Evolutionary conservation across 1,140 invertebrate species (phyloP).

Genomic region (Adelges cooleyi): DNA sequence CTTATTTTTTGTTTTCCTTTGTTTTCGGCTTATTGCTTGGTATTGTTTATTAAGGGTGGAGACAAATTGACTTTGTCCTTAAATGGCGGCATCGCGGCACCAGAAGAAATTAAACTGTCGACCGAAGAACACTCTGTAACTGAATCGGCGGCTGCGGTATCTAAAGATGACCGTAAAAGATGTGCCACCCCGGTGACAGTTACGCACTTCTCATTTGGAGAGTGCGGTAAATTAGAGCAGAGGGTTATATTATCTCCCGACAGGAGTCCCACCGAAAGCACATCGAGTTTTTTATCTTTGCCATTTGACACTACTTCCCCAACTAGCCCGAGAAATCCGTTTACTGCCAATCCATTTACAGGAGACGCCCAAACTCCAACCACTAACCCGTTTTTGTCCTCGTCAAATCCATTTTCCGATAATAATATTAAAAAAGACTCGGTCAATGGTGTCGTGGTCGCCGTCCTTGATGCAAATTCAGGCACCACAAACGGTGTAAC

Average conservation of each 20-base stretch:
- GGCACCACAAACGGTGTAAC: background rate
- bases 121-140: slow-evolving; percentile 26
- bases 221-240: slow-evolving; percentile 42
- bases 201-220: slow-evolving; percentile 44
- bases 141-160: slow-evolving; percentile 29
- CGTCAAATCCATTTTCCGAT: slow-evolving; percentile 42
- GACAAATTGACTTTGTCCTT: slow-evolving; percentile 58
- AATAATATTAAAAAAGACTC: slow-evolving; percentile 37
- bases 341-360: slow-evolving; percentile 32
- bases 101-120: slow-evolving; percentile 13
- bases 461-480: slow-evolving; percentile 33
- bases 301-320: slow-evolving; percentile 27
- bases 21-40: slow-evolving; percentile 22
- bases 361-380: slow-evolving; percentile 22
- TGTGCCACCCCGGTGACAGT: slow-evolving; percentile 43
- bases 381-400: slow-evolving; percentile 44
- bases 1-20: slow-evolving; percentile 34
- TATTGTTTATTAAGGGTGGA: slow-evolving; percentile 47
- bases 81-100: slow-evolving; percentile 30
- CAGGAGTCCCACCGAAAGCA: slow-evolving; percentile 32
- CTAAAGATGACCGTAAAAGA: slow-evolving; percentile 31
- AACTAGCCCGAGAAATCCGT: slow-evolving; percentile 31
- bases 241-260: slow-evolving; percentile 35
- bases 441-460: slow-evolving; percentile 39
- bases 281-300: slow-evolving; percentile 32